phyloP scores from a whole-genome alignment of 2,113 vertebrate species.

The Dermatemys mawii region DNA sequence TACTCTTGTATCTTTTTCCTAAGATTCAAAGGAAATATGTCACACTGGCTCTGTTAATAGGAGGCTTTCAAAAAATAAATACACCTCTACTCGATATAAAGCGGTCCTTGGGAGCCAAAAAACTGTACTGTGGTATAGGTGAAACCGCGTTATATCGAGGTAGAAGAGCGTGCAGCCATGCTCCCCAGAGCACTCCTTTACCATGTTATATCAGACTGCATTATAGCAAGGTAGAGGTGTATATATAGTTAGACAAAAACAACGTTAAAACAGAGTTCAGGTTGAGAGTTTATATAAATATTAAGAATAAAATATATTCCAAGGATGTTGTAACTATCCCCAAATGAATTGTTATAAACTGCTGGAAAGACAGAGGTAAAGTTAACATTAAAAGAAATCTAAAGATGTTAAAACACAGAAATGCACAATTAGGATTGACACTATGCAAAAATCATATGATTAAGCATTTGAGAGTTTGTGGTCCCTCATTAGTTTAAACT shows the following conservation, averaged over 20 bases:
- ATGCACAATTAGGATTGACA: too few species aligned
- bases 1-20: slow-evolving; percentile 96
- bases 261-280: neutral
- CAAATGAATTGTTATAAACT: neutral
- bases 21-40: slow-evolving; percentile 4
- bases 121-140: too few species aligned
- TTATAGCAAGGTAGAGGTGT: too few species aligned
- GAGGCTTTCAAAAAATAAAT: neutral
- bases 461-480: too few species aligned
- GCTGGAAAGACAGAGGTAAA: neutral
- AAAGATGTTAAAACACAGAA: neutral
- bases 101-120: too few species aligned
- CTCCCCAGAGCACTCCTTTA: too few species aligned
- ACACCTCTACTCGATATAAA: too few species aligned
- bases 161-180: too few species aligned
- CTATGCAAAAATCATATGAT: too few species aligned
- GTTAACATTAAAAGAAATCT: neutral
- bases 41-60: neutral
- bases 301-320: neutral
- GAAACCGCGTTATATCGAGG: too few species aligned
- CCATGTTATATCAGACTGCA: too few species aligned
- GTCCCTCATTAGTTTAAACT: too few species aligned
- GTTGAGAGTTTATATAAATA: neutral
- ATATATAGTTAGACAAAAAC: neutral
- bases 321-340: neutral